These are phyloP conservation scores for Saccostrea cuccullata DNA, from an alignment of 1,140 invertebrate genomes.

Conservation along the genomic window DNA sequence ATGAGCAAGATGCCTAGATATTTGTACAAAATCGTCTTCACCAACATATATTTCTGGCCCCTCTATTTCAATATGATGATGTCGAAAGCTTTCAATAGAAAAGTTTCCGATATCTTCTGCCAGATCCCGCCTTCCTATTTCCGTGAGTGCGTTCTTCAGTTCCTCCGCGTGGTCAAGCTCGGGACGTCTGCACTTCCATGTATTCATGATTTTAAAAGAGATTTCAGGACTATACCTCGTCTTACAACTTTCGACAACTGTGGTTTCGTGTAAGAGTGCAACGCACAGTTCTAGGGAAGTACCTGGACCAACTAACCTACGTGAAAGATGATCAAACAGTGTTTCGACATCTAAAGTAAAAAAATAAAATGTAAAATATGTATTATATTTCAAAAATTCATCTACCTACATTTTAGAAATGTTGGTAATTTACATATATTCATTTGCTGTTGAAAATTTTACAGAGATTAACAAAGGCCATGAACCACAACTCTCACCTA, in stretches of 20 bases:
- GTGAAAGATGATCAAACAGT: background rate
- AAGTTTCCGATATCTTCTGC: background rate
- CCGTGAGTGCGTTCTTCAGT: background rate
- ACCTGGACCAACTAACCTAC: background rate
- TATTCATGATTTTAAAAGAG: background rate
- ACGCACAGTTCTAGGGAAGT: background rate
- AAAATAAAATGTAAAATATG: background rate
- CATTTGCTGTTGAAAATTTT: too few species aligned
- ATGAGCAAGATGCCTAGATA: background rate
- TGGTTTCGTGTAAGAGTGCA: background rate
- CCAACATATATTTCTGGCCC: background rate
- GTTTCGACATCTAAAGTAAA: background rate
- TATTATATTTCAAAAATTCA: too few species aligned
- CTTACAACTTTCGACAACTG: background rate
- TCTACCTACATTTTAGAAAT: too few species aligned
- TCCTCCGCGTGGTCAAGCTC: background rate
- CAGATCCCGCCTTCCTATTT: background rate
- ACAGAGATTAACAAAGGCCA: too few species aligned
- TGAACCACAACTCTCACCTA: too few species aligned
- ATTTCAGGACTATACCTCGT: background rate
- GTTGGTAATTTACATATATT: too few species aligned
- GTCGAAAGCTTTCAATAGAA: background rate
- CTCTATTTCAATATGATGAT: background rate
- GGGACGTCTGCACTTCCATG: background rate
- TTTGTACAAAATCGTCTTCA: background rate